Conservation (phyloP, 2,113 vertebrate species). For the Pelodiscus sinensis region DNA sequence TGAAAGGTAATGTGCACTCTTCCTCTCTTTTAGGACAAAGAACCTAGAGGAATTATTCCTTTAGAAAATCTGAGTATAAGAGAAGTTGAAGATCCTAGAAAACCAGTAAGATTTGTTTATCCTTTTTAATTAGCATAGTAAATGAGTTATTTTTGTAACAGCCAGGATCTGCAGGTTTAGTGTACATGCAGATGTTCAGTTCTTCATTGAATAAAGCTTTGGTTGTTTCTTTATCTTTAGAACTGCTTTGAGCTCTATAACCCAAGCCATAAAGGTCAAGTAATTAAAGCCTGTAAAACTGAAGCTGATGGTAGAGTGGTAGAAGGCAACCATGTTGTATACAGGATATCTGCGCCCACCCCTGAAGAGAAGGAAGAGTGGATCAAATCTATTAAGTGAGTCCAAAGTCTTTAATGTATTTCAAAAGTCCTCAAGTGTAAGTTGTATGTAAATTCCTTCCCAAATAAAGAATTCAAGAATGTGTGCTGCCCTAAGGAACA, state of each 20-base stretch:
- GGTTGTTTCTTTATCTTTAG: conserved; percentile 68
- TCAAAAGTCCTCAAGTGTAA: not conserved
- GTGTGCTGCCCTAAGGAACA: conserved; percentile 67
- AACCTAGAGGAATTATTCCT: conserved; percentile 96
- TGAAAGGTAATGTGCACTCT: not conserved
- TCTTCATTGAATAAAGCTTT: not conserved
- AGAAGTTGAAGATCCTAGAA: conserved; percentile 96
- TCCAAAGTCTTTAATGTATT: conserved; percentile 3
- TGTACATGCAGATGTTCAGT: not conserved
- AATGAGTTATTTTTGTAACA: not conserved
- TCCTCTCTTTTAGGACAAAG: conserved; percentile 87
- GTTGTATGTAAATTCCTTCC: not conserved
- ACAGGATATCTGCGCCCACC: conserved; percentile 97
- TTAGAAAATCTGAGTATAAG: conserved; percentile 97
- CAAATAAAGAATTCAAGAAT: not conserved
- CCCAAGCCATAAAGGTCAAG: conserved; percentile 95
- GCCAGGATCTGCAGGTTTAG: not conserved
- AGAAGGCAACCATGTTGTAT: conserved; percentile 97
- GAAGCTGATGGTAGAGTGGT: conserved; percentile 96
- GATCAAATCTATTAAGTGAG: conserved; percentile 99
- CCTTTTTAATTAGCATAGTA: not conserved
- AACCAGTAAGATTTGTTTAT: conserved; percentile 84
- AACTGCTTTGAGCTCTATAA: conserved; percentile 99
- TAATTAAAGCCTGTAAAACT: conserved; percentile 98
- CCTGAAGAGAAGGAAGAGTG: conserved; percentile 98